Conservation (phyloP, 2,888 invertebrate species). For the Dyspetes luteomarginatus region DNA sequence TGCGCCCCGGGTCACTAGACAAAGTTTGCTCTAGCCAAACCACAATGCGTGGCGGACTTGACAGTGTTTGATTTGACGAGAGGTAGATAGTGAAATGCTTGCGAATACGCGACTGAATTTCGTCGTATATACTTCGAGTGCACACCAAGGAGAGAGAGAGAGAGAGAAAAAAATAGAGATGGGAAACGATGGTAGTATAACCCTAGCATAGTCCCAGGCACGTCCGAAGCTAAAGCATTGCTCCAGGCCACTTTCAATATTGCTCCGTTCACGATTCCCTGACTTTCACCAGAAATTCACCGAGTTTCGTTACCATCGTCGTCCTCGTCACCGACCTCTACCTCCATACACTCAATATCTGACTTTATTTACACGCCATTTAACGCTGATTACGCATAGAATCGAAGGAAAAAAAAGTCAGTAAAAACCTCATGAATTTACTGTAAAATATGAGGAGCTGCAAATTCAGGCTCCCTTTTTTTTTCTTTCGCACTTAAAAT, state of each 20-base stretch:
- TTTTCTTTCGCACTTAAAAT: background rate
- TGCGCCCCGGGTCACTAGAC: conserved; percentile 66
- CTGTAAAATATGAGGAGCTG: too few species aligned
- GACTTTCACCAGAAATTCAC: conserved; percentile 50
- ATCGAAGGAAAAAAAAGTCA: background rate
- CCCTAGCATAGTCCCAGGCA: conserved; percentile 50
- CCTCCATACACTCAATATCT: conserved; percentile 27
- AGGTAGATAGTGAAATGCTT: conserved; percentile 47
- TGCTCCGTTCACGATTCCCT: conserved; percentile 54
- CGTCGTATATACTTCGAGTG: conserved; percentile 36
- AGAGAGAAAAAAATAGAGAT: conserved; percentile 15
- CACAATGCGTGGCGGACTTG: conserved; percentile 68
- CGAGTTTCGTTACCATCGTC: conserved; percentile 19
- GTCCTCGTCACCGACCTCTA: background rate
- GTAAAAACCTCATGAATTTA: too few species aligned
- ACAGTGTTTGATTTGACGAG: conserved; percentile 70
- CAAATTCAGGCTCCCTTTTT: too few species aligned
- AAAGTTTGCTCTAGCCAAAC: conserved; percentile 68
- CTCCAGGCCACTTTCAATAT: conserved; percentile 63
- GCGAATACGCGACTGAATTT: conserved; percentile 43
- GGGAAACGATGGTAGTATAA: too few species aligned
- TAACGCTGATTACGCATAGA: conserved; percentile 1
- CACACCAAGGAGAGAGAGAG: conserved; percentile 16
- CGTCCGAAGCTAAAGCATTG: conserved; percentile 61
- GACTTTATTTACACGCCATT: conserved; percentile 51